Percentiles rank a stretch among this genome's conserved stretches.
These are phyloP conservation scores for Microhierax caerulescens DNA, from an alignment of 2,797 vertebrate species.

Conservation along the genomic window DNA sequence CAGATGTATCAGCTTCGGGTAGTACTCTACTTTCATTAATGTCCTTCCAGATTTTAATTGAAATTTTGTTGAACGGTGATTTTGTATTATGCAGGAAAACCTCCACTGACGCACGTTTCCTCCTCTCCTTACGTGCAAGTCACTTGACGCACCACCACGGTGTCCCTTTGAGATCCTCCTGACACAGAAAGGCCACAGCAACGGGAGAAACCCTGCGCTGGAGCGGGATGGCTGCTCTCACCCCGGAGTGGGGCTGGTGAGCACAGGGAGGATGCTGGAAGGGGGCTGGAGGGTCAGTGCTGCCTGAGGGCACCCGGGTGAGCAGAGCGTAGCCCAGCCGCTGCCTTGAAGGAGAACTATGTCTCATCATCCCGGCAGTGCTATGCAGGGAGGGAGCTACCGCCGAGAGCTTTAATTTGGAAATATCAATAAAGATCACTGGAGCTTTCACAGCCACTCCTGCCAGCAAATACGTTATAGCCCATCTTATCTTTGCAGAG, in stretches of 20 bases:
- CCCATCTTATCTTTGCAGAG: not conserved
- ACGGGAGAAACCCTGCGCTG: rapidly evolving
- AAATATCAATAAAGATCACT: not conserved
- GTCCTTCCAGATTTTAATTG: not conserved
- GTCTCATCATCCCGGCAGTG: not conserved
- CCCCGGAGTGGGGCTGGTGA: not conserved
- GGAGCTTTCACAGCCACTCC: not conserved
- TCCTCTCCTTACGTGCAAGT: not conserved
- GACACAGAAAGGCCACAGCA: not conserved
- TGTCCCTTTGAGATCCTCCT: not conserved
- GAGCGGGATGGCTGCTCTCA: rapidly evolving
- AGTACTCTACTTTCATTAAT: not conserved
- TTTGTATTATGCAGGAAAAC: not conserved
- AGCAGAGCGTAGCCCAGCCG: not conserved
- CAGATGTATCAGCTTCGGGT: not conserved
- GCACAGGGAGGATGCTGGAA: not conserved
- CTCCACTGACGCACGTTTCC: not conserved
- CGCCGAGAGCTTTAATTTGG: not conserved
- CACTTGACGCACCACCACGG: not conserved
- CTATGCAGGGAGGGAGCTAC: not conserved
- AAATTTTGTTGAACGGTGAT: not conserved
- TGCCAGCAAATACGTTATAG: rapidly evolving
- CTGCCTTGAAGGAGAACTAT: not conserved
- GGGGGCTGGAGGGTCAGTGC: not conserved
- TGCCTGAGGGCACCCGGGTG: no score